A percentile compares a stretch with the other conserved stretches of the same genome.
Evolutionary conservation across 2,113 vertebrate species (phyloP).

Genomic region (Irena cyanogastra): DNA sequence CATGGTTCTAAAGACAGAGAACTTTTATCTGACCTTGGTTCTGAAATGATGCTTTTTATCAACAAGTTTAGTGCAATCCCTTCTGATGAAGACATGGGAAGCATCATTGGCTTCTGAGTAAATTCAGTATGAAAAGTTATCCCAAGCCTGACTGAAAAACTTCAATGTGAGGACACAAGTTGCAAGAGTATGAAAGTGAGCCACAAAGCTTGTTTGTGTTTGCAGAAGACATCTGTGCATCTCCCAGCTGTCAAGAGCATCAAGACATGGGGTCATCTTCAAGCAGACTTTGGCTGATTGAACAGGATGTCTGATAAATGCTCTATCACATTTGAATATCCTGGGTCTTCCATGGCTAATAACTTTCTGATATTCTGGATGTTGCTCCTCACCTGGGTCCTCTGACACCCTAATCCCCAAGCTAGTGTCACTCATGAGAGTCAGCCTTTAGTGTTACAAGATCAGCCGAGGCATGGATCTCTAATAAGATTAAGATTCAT

Average conservation of each 20-base stretch:
- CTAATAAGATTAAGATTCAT: slow-evolving; percentile 80
- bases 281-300: neutral
- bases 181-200: neutral
- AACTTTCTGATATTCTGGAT: neutral
- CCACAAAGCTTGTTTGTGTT: neutral
- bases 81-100: neutral
- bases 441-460: slow-evolving; percentile 67
- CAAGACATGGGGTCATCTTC: neutral
- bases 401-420: neutral
- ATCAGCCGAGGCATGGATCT: slow-evolving; percentile 74
- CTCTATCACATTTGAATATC: neutral
- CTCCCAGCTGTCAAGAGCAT: neutral
- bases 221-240: neutral
- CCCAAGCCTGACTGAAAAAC: neutral
- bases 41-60: neutral
- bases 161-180: neutral
- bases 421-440: slow-evolving; percentile 61
- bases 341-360: neutral
- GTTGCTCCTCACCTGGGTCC: neutral
- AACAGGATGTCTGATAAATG: neutral
- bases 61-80: neutral
- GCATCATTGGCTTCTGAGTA: neutral
- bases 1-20: neutral
- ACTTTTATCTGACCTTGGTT: neutral
- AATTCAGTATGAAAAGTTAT: neutral